A percentile compares a stretch with the other conserved stretches of the same genome.
Evolutionary conservation across 2,113 vertebrate genomes (phyloP).

Genomic region (Labeo rohita): DNA sequence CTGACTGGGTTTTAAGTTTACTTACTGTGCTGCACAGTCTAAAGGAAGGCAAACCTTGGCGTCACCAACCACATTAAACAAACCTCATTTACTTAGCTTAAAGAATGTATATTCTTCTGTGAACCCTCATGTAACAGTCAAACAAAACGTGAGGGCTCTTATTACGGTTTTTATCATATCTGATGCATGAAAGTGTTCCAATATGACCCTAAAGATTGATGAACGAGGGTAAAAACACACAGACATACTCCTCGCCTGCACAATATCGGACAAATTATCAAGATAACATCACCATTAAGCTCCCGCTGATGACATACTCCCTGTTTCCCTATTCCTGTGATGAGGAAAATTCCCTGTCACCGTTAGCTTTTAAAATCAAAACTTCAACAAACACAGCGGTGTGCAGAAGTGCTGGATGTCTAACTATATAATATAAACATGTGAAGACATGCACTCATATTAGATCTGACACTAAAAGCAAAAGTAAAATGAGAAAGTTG

Average conservation of each 20-base stretch:
- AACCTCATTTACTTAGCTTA: background rate
- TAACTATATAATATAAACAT: slow-evolving; percentile 49
- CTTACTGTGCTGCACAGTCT: background rate
- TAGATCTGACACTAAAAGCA: slow-evolving; percentile 15
- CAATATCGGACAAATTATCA: slow-evolving; percentile 53
- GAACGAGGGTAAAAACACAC: slow-evolving; percentile 44
- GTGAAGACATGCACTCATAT: slow-evolving; percentile 23
- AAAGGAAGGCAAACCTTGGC: background rate
- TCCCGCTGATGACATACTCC: slow-evolving; percentile 37
- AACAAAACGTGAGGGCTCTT: background rate
- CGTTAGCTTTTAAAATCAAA: slow-evolving; percentile 26
- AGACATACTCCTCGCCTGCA: slow-evolving; percentile 33
- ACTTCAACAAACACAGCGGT: background rate
- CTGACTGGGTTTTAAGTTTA: background rate
- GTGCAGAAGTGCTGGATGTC: slow-evolving; percentile 6
- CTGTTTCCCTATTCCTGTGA: slow-evolving; percentile 2
- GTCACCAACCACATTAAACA: background rate
- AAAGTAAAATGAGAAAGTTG: background rate
- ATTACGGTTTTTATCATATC: slow-evolving; percentile 11
- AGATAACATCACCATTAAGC: slow-evolving; percentile 67
- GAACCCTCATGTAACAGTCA: slow-evolving; percentile 3
- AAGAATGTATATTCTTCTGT: background rate
- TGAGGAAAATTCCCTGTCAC: background rate
- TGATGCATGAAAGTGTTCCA: background rate
- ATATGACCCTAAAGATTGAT: slow-evolving; percentile 24